Base-by-base conservation (phyloP, 2,888 invertebrate species). In the Tribolium freemani region DNA sequence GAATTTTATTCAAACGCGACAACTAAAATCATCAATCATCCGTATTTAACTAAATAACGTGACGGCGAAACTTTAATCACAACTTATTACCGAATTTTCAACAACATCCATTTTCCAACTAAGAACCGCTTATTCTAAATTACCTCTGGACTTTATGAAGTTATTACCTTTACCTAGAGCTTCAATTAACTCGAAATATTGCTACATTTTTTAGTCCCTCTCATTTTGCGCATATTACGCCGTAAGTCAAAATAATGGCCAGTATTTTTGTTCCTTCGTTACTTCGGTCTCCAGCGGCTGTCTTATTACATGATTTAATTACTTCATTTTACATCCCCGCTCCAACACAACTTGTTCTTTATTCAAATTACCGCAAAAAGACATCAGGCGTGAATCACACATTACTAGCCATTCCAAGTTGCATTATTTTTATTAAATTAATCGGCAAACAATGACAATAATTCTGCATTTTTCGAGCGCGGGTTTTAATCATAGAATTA, bases 101-200 rank as follows among this genome's bases (percentile, higher is more conserved):
- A 54, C 10, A 31, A 51, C 50, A 51, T 51, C 38, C 21, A n/a
- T 63, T 63, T 63, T 31, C 13, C 13, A 48, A 60, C 44, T 60
- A 60, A 63, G 61, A 63, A 56, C 57, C 45, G 69, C 69, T 58
- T 44, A 63, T 38, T 30, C 45, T 69, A 69, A 64, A 64, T 69
- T 69, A 56, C 69, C 54, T 26, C 63, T 38, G 68, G 60, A 72
- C 63, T 69, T 72, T 57, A 50, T 48, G 45, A 57, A 69, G 56
- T 72, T 72, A 72, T 72, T 72, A 69, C 72, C 64, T 72, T 73
- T 73, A 73, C 73, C 69, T 73, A 69, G 58, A 70, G 73, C 64
- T 69, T 70, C 69, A 73, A 73, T 73, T 73, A 73, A 70, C 60
- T 70, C 69, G 73, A 73, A 73, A 73, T 66, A 73, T 57, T 66